Percentiles rank a stretch among this genome's conserved stretches.
Conservation (phyloP, 1,140 invertebrate genomes). For the Homarus americanus region DNA sequence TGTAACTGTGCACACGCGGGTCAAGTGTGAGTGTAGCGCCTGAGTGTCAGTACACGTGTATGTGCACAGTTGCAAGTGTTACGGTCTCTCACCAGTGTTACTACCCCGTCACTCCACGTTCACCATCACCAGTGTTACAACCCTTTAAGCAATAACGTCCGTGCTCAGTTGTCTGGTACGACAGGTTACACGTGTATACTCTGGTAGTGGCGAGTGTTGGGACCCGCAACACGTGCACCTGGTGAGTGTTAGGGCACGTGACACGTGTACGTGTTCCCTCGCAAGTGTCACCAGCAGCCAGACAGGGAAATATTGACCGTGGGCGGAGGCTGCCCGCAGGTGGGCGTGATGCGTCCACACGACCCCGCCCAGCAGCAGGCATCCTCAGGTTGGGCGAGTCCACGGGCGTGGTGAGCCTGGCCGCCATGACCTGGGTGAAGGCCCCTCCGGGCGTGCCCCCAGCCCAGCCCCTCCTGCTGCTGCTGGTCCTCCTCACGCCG, state of each 20-base stretch:
- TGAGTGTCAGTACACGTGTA: conserved; percentile 15
- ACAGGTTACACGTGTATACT: background rate
- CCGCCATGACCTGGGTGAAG: conserved; percentile 57
- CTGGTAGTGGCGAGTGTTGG: background rate
- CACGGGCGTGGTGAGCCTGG: conserved; percentile 51
- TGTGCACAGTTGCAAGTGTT: conserved; percentile 7
- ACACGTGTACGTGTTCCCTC: background rate
- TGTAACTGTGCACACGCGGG: background rate
- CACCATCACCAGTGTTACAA: conserved; percentile 17
- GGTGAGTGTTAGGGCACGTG: background rate
- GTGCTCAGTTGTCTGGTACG: background rate
- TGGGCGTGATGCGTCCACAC: conserved; percentile 33
- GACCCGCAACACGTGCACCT: background rate
- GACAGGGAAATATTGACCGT: conserved; percentile 17
- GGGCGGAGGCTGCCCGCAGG: conserved; percentile 42
- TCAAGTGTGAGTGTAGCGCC: background rate
- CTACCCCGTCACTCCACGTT: background rate
- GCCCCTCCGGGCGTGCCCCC: conserved; percentile 33
- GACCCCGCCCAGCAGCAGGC: conserved; percentile 47
- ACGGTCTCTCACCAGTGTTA: conserved; percentile 7
- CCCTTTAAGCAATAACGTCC: background rate
- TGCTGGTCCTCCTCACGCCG: conserved; percentile 32
- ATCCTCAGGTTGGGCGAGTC: conserved; percentile 44
- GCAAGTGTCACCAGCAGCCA: conserved; percentile 13
- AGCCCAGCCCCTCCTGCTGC: conserved; percentile 24